These are phyloP conservation scores for Nasonovia ribisnigri DNA, from an alignment of 2,888 invertebrate genomes.

Conservation along the genomic window DNA sequence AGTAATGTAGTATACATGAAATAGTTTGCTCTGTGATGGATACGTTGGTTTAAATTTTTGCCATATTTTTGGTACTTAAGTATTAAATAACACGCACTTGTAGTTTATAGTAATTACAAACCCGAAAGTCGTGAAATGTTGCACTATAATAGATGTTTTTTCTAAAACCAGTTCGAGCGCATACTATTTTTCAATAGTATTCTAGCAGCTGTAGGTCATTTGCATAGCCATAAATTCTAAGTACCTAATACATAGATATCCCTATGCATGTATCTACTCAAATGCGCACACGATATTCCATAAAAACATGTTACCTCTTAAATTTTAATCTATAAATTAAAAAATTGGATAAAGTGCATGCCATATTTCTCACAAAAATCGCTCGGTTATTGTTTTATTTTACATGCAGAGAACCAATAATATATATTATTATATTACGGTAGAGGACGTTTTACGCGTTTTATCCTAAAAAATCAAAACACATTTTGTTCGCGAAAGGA, in stretches of 20 bases:
- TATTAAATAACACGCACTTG: conserved; percentile 9
- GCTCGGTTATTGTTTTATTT: background rate
- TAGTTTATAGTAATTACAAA: background rate
- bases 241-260: background rate
- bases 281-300: background rate
- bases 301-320: background rate
- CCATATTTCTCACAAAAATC: conserved; percentile 26
- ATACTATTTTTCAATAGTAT: background rate
- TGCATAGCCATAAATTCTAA: conserved; percentile 41
- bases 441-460: background rate
- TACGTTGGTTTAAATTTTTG: conserved; percentile 8
- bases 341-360: background rate
- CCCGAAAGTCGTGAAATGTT: background rate
- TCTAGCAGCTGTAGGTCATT: conserved; percentile 45
- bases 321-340: background rate
- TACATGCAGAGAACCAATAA: background rate
- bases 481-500: background rate
- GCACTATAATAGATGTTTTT: background rate
- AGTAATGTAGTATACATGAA: background rate
- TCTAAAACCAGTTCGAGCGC: conserved; percentile 30
- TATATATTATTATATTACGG: background rate
- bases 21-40: background rate
- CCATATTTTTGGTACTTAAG: background rate
- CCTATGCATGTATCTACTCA: background rate
- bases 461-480: background rate